Conservation (phyloP, 2,888 invertebrate genomes). For the Spodoptera picta region DNA sequence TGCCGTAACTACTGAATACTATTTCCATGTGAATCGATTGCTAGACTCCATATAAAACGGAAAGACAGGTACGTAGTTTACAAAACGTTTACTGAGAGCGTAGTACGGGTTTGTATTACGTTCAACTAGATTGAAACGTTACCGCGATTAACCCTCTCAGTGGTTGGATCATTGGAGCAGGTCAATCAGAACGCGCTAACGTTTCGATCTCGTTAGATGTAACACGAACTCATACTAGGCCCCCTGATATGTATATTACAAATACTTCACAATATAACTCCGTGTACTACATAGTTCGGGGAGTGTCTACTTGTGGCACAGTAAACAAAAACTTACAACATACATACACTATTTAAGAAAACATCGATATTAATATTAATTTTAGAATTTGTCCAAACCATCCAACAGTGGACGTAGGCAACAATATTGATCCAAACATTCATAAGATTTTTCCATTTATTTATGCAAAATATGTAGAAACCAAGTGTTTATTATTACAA, state of each 20-base stretch:
- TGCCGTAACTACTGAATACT: conserved; percentile 41
- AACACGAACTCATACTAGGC: no score
- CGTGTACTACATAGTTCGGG: conserved; percentile 25
- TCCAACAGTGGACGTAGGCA: conserved; percentile 55
- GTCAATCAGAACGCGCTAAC: no score
- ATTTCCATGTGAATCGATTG: conserved; percentile 36
- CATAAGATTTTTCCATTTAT: conserved; percentile 53
- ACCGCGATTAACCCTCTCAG: no score
- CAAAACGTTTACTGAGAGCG: conserved; percentile 35
- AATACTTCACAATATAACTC: conserved; percentile 41
- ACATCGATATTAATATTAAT: conserved; percentile 28
- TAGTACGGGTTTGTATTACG: no score
- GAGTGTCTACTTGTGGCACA: conserved; percentile 27
- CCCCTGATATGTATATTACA: conserved; percentile 43
- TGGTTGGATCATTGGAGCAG: no score
- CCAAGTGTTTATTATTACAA: conserved; percentile 43
- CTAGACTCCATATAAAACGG: conserved; percentile 16
- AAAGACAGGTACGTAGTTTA: conserved; percentile 56
- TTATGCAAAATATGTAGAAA: conserved; percentile 52
- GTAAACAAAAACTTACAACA: conserved; percentile 20
- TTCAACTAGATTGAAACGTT: no score
- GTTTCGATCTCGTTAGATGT: no score
- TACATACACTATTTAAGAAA: conserved; percentile 22
- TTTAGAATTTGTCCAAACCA: conserved; percentile 48
- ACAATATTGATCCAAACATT: conserved; percentile 59